A percentile compares a stretch with the other conserved stretches of the same genome.
These are phyloP conservation scores for Drosophila mercatorum DNA, from an alignment of 2,888 invertebrate genomes.

Conservation along the genomic window DNA sequence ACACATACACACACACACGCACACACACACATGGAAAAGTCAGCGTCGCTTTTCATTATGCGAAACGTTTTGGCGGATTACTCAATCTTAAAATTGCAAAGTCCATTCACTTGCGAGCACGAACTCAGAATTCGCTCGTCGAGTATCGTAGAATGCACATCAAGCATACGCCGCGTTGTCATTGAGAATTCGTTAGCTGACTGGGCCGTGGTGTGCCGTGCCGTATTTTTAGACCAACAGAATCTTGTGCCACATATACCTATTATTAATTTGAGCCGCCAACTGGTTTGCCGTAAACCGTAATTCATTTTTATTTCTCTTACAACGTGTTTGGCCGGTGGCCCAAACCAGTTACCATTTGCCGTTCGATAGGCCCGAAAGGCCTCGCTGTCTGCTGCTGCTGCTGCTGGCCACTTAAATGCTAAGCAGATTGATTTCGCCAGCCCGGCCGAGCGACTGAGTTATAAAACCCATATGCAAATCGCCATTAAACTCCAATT, in stretches of 20 bases:
- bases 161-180: conserved; percentile 74
- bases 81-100: conserved; percentile 38
- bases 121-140: conserved; percentile 18
- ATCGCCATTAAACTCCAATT: conserved; percentile 39
- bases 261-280: conserved; percentile 70
- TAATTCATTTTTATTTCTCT: conserved; percentile 61
- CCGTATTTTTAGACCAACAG: conserved; percentile 61
- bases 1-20: conserved; percentile 1
- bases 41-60: conserved; percentile 45
- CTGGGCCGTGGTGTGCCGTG: neutral
- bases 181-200: conserved; percentile 54
- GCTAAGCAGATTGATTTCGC: conserved; percentile 76
- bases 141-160: conserved; percentile 38
- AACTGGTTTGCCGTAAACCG: conserved; percentile 68
- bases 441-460: conserved; percentile 56
- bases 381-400: conserved; percentile 43
- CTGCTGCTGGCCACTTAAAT: conserved; percentile 55
- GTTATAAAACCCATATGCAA: conserved; percentile 74
- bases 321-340: conserved; percentile 61
- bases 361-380: conserved; percentile 54
- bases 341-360: conserved; percentile 58
- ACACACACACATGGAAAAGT: conserved; percentile 16
- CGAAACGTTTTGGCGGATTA: conserved; percentile 41
- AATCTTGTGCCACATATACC: conserved; percentile 64
- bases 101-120: conserved; percentile 38